Evolutionary conservation across 2,797 vertebrate genomes (phyloP).

Genomic region (Darevskia nairensis): DNA sequence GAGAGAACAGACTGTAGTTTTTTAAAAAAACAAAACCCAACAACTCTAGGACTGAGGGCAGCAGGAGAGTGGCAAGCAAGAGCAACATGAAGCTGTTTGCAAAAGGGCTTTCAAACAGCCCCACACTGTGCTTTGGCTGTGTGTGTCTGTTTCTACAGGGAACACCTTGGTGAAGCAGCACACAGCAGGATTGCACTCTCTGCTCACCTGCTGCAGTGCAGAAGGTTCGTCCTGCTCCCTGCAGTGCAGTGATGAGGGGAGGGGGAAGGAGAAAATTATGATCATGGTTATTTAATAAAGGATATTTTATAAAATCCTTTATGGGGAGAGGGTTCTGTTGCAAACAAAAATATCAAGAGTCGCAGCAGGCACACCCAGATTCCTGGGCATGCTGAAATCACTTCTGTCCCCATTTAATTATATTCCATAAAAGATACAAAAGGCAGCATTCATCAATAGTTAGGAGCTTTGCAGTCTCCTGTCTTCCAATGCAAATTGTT

Average conservation of each 20-base stretch:
- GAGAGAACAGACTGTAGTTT: too few relatives aligned
- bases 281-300: not conserved
- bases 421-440: not conserved
- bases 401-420: not conserved
- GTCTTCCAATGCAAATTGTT: not conserved
- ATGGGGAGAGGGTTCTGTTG: not conserved
- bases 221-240: not conserved
- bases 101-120: too few relatives aligned
- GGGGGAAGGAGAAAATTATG: too few relatives aligned
- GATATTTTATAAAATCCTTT: not conserved
- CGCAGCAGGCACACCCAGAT: not conserved
- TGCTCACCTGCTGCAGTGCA: not conserved
- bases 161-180: too few relatives aligned
- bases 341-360: not conserved
- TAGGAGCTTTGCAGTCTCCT: slow-evolving; percentile 22
- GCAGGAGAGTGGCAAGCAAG: too few relatives aligned
- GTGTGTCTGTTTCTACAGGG: too few relatives aligned
- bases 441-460: not conserved
- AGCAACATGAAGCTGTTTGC: too few relatives aligned
- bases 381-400: not conserved
- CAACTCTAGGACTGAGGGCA: too few relatives aligned
- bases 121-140: too few relatives aligned
- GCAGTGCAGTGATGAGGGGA: not conserved
- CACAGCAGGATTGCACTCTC: not conserved
- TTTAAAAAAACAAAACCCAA: too few relatives aligned